Base-by-base conservation (phyloP, 2,113 vertebrate genomes). In the Thalassoma bifasciatum region DNA sequence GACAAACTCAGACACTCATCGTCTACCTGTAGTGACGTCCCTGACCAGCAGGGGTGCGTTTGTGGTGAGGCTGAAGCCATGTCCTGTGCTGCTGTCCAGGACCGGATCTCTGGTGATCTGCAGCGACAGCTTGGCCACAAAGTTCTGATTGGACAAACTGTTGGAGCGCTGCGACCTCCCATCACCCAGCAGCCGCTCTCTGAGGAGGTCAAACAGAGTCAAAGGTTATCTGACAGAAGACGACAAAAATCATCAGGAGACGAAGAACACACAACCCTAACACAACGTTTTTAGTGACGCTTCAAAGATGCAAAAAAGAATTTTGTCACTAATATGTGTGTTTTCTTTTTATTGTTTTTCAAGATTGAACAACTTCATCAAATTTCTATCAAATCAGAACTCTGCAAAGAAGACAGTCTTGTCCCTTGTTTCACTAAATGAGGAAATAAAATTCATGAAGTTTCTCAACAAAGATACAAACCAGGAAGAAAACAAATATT, bases 21-120 rank as follows among this genome's bases (percentile, higher is more conserved):
- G 12, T 19, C 53, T 94, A 99, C 98, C 98, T 93, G 96, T 76
- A 52, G 93, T 91, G 53, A 99, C 93, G 4, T 97, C 95, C 57
- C 96, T 94, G 81, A 99, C 95, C 10, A 95, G 95, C 87, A 98
- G 95, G 82, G 97, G 97, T 19, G 92, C 90, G 26, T 90, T 83
- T 17, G 93, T 92, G 5, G 96, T 97, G 88, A 99, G 90, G 66
- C 93, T 94, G 66, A 99, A 99, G 75, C 98, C 97, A 8, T 96
- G 97, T 52, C 91, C 92, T 7, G 89, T 90, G 82, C 83, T 91
- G 81, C 95, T 93, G 83, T 95, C 95, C 81, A 96, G 93, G 13
- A 97, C 90, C 0, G 91, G 73, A 65, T 99, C 97, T 87, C 94
- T 95, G 73, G 95, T 94, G 71, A 99, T 92, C 67, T 95, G 95